These are phyloP conservation scores for Nothocercus nigrocapillus DNA, from an alignment of 2,113 vertebrate species.

Conservation along the genomic window DNA sequence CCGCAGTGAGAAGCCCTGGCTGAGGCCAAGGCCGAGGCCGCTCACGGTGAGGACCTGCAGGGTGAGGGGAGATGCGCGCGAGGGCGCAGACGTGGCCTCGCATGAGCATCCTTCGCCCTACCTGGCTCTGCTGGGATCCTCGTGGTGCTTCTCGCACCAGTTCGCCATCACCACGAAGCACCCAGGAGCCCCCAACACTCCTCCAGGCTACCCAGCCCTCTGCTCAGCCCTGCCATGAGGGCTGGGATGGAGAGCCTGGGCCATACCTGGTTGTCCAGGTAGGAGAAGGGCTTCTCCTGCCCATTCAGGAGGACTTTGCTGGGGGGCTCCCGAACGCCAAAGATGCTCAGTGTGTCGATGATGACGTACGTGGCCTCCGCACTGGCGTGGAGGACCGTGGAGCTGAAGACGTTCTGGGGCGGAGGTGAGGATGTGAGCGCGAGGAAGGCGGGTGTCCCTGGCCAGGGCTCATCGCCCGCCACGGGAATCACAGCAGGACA, in stretches of 20 bases:
- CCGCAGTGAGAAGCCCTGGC: conserved; percentile 83
- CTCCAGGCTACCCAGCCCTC: too few species aligned
- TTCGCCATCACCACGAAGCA: not conserved
- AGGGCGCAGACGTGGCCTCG: not conserved
- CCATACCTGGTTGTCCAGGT: conserved; percentile 81
- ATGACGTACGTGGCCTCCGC: conserved; percentile 77
- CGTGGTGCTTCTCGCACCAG: too few species aligned
- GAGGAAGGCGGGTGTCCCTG: too few species aligned
- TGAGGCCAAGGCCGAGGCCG: conserved; percentile 80
- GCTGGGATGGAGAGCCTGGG: not conserved
- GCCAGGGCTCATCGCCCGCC: not conserved
- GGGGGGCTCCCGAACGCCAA: conserved; percentile 80
- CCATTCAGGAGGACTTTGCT: conserved; percentile 82
- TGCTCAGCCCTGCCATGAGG: not conserved
- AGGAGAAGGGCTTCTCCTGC: conserved; percentile 80
- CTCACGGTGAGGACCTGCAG: conserved; percentile 81
- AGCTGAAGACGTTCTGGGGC: conserved; percentile 83
- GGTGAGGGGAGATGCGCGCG: not conserved
- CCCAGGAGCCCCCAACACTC: accelerated
- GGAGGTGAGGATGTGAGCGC: not conserved
- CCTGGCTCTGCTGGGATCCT: not conserved
- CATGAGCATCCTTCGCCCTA: not conserved
- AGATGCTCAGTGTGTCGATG: conserved; percentile 79
- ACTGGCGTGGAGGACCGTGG: conserved; percentile 78
- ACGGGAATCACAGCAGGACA: not conserved